A percentile compares a stretch with the other conserved stretches of the same genome.
Conservation (phyloP, 2,888 invertebrate species). For the Acleris holmiana region DNA sequence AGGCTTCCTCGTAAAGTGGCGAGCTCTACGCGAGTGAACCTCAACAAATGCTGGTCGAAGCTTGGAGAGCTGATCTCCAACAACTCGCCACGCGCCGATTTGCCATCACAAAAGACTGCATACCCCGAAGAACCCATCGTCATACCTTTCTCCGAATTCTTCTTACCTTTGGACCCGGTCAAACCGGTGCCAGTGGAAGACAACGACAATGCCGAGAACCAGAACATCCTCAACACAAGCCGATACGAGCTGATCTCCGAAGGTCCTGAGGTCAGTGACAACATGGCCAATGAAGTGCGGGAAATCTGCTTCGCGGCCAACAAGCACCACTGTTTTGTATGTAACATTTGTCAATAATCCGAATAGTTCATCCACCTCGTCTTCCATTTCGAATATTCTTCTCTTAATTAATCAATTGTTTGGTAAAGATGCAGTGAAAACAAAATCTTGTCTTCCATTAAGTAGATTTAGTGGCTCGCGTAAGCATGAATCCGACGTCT, state of each 20-base stretch:
- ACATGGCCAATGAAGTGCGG: constrained; percentile 84
- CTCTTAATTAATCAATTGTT: constrained; percentile 49
- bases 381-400: constrained; percentile 47
- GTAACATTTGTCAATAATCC: constrained; percentile 73
- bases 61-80: constrained; percentile 84
- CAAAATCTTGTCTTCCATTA: constrained; percentile 83
- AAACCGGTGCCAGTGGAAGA: constrained; percentile 73
- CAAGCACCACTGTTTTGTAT: constrained; percentile 71
- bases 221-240: constrained; percentile 70
- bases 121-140: constrained; percentile 73
- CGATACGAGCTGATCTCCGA: constrained; percentile 72
- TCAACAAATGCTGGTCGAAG: constrained; percentile 87
- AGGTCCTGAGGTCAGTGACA: constrained; percentile 80
- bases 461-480: constrained; percentile 71
- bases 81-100: constrained; percentile 70
- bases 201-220: constrained; percentile 76
- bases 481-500: constrained; percentile 66
- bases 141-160: constrained; percentile 72
- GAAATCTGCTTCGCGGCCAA: constrained; percentile 80
- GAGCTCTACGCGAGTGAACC: constrained; percentile 84
- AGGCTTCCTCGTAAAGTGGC: constrained; percentile 84
- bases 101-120: constrained; percentile 78
- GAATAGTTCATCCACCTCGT: constrained; percentile 43
- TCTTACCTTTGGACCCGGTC: constrained; percentile 72
- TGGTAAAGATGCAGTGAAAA: constrained; percentile 75